Evolutionary conservation across 2,113 vertebrate species (phyloP).

Genomic region (Aythya baeri): DNA sequence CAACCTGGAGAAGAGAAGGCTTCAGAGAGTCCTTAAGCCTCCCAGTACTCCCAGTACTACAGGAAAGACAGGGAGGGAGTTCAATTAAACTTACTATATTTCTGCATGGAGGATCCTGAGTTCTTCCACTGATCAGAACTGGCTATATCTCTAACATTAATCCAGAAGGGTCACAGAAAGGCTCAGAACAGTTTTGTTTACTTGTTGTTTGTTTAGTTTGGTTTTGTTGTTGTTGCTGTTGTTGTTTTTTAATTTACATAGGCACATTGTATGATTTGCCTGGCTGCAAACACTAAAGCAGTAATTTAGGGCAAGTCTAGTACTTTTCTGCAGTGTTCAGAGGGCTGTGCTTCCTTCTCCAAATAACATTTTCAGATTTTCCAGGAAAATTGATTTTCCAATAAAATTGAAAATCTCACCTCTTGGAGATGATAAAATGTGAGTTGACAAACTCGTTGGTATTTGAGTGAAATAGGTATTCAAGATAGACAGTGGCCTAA

Average conservation of each 20-base stretch:
- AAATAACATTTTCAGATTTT: not conserved
- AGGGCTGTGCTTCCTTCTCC: not conserved
- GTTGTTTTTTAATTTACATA: not conserved
- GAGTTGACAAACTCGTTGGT: not conserved
- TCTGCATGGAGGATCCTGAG: not conserved
- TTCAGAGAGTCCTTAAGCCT: too few relatives aligned
- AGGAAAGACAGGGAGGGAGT: not conserved
- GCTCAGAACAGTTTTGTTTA: not conserved
- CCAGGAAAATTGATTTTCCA: not conserved
- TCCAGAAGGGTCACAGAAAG: not conserved
- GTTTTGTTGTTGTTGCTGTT: too few relatives aligned
- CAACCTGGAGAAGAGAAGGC: too few relatives aligned
- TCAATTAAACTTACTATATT: not conserved
- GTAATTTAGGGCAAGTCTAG: not conserved
- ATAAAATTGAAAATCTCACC: not conserved
- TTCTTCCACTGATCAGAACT: not conserved
- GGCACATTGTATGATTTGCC: not conserved
- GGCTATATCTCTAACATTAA: fast-evolving
- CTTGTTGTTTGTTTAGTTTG: not conserved
- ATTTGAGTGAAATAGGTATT: not conserved
- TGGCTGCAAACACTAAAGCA: not conserved
- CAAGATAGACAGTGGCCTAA: not conserved
- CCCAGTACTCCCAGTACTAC: not conserved
- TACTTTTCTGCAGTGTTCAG: not conserved
- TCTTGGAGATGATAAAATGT: not conserved